phyloP scores from a whole-genome alignment of 2,888 invertebrate species.

The Artemia sinica region DNA sequence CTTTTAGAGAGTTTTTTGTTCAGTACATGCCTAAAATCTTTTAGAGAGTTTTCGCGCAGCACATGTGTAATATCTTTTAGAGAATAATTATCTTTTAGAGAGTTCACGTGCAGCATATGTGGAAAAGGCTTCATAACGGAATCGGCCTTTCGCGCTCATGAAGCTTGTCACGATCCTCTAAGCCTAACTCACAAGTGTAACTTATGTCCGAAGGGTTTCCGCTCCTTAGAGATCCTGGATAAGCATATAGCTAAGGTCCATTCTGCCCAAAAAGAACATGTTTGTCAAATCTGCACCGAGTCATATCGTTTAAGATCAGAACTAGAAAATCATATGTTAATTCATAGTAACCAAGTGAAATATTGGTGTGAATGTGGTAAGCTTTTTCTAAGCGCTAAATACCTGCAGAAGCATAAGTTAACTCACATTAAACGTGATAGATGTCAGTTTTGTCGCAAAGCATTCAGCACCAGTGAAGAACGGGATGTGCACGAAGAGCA shows the following conservation, averaged over 20 bases:
- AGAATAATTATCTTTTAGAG: neutral
- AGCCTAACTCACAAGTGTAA: neutral
- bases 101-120: conserved; percentile 2
- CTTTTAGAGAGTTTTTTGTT: neutral
- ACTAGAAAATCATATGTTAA: neutral
- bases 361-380: neutral
- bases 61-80: neutral
- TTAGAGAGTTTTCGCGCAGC: neutral
- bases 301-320: neutral
- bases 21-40: neutral
- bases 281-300: neutral
- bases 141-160: neutral
- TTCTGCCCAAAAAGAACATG: neutral
- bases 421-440: neutral
- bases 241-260: neutral
- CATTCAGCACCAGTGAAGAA: neutral
- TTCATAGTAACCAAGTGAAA: neutral
- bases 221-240: neutral
- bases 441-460: neutral
- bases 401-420: conserved; percentile 6
- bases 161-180: neutral
- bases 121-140: neutral
- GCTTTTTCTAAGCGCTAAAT: neutral
- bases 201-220: neutral
- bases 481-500: neutral